phyloP scores from a whole-genome alignment of 2,888 invertebrate genomes.

The Ormyrus labotus region DNA sequence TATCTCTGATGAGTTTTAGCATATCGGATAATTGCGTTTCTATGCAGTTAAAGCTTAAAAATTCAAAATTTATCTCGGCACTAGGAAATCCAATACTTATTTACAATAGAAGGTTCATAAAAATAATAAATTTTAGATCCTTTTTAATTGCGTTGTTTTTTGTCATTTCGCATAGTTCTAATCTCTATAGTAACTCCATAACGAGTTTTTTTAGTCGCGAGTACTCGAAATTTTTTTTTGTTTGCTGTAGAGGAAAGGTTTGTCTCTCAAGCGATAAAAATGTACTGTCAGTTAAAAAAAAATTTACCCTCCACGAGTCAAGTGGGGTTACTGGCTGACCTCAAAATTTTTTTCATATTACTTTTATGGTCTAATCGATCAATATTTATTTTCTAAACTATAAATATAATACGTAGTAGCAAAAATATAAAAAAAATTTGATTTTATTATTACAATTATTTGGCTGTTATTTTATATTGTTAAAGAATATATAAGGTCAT shows the following conservation, averaged over 20 bases:
- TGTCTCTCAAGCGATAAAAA: neutral
- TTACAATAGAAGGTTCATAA: too few species aligned
- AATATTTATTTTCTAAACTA: slow-evolving; percentile 8
- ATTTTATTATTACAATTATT: neutral
- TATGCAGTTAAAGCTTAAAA: too few species aligned
- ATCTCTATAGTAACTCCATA: too few species aligned
- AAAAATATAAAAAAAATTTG: too few species aligned
- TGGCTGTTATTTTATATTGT: neutral
- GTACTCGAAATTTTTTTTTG: too few species aligned
- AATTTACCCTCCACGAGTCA: neutral
- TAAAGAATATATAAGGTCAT: neutral
- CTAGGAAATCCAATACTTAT: too few species aligned
- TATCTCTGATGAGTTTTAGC: too few species aligned
- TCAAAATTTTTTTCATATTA: neutral
- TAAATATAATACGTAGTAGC: too few species aligned
- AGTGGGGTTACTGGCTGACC: slow-evolving; percentile 2
- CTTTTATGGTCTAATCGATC: neutral
- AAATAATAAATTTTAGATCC: too few species aligned
- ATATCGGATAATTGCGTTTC: too few species aligned
- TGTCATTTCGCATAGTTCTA: too few species aligned
- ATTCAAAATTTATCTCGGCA: too few species aligned
- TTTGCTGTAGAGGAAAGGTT: neutral
- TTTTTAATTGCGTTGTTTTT: neutral
- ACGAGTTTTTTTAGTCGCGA: neutral
- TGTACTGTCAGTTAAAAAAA: neutral